Conservation (phyloP, 2,888 invertebrate species). For the Andrena praecox region DNA sequence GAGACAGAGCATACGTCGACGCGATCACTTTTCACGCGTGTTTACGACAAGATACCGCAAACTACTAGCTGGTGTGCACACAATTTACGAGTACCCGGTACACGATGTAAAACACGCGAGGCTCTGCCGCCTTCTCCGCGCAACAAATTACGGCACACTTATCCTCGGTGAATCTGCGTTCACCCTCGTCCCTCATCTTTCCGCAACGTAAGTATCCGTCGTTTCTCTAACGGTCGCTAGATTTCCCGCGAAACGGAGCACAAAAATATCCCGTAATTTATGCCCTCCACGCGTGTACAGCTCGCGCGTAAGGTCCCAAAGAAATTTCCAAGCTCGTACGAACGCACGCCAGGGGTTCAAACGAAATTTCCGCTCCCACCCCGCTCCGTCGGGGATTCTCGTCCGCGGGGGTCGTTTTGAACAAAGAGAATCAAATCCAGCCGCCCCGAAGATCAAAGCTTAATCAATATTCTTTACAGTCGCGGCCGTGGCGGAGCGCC, state of each 20-base stretch:
- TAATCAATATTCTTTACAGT: constrained; percentile 14
- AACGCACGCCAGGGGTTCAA: background rate
- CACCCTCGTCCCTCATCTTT: background rate
- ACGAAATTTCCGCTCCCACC: background rate
- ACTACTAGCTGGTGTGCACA: constrained; percentile 4
- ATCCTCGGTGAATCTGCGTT: background rate
- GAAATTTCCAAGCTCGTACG: background rate
- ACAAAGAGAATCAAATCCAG: constrained; percentile 17
- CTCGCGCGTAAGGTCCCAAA: background rate
- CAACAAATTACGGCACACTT: background rate
- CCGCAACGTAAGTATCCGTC: background rate
- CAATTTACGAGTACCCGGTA: constrained; percentile 18
- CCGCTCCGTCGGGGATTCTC: background rate
- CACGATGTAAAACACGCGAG: constrained; percentile 9
- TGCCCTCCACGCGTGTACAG: background rate
- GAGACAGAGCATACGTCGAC: background rate
- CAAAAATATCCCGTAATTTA: background rate
- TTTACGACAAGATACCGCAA: constrained; percentile 22
- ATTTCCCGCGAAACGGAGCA: background rate
- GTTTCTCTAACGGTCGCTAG: background rate
- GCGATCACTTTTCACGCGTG: constrained; percentile 32
- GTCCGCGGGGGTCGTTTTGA: background rate
- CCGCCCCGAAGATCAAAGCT: constrained; percentile 15
- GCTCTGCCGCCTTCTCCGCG: background rate
- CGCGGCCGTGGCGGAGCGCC: background rate